These are phyloP conservation scores for Cyclophora albipunctata DNA, from an alignment of 2,888 invertebrate species.

Conservation along the genomic window DNA sequence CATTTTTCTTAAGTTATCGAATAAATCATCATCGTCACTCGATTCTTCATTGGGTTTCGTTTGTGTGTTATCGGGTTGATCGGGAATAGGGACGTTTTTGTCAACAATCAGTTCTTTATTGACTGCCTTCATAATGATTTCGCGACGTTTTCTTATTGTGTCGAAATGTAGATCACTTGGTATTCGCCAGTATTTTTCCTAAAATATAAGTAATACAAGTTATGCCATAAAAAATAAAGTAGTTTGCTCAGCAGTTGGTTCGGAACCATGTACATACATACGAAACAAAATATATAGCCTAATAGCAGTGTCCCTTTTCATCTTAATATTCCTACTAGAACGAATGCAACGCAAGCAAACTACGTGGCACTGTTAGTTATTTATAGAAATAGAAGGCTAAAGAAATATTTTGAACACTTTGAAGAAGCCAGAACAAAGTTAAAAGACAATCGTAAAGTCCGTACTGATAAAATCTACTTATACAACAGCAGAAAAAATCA, in stretches of 20 bases:
- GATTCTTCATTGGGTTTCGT: conserved; percentile 29
- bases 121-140: conserved; percentile 73
- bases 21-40: conserved; percentile 59
- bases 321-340: neutral
- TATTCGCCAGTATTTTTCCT: conserved; percentile 93
- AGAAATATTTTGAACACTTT: too few species aligned
- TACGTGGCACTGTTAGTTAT: too few species aligned
- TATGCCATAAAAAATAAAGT: neutral
- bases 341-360: too few species aligned
- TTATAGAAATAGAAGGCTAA: too few species aligned
- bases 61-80: conserved; percentile 4
- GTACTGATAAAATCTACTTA: too few species aligned
- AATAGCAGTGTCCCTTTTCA: neutral
- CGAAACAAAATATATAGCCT: neutral
- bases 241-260: neutral
- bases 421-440: too few species aligned
- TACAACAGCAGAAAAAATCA: too few species aligned
- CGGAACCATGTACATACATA: neutral
- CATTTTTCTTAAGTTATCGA: conserved; percentile 58
- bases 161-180: conserved; percentile 77
- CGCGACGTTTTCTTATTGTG: conserved; percentile 73
- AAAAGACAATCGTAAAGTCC: too few species aligned
- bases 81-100: conserved; percentile 2
- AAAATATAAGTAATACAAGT: conserved; percentile 21
- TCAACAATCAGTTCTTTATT: conserved; percentile 65